Percentiles rank a stretch among this genome's conserved stretches.
Conservation (phyloP, 2,113 vertebrate species). For the Bagarius yarrelli region DNA sequence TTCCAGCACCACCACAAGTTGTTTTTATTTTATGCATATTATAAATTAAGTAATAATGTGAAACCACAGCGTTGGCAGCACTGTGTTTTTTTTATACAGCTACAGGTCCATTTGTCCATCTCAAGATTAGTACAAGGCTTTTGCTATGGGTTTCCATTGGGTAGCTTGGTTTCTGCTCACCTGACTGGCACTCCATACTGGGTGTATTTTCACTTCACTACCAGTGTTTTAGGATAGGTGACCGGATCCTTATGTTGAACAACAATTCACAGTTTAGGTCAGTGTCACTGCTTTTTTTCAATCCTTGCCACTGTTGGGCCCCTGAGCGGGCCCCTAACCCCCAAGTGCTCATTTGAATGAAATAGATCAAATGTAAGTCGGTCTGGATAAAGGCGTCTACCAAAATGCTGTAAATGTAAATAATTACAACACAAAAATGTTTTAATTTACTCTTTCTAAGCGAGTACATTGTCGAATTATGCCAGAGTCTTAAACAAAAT, state of each 20-base stretch:
- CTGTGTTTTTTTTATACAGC: background rate
- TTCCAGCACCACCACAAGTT: background rate
- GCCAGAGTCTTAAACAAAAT: constrained; percentile 44
- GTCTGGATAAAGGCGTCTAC: too few species aligned
- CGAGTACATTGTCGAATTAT: constrained; percentile 18
- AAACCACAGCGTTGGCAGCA: too few species aligned
- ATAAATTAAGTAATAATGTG: background rate
- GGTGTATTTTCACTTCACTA: background rate
- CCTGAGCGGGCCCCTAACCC: too few species aligned
- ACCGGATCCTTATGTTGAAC: background rate
- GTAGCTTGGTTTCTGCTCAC: background rate
- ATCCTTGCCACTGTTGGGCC: background rate
- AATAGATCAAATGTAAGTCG: too few species aligned
- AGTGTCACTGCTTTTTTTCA: constrained; percentile 11
- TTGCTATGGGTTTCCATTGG: background rate
- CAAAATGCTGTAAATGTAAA: background rate
- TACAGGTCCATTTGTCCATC: background rate
- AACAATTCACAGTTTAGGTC: background rate
- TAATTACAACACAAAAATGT: constrained; percentile 12
- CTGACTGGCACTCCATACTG: background rate
- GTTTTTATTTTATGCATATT: background rate
- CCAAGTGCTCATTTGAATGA: too few species aligned
- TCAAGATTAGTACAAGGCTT: background rate
- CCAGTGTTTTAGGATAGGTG: background rate
- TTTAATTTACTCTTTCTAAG: constrained; percentile 2